Evolutionary conservation across 2,113 vertebrate species (phyloP), one percentile per base, ranked within the genome.

Genomic region (Empidonax alnorum): DNA sequence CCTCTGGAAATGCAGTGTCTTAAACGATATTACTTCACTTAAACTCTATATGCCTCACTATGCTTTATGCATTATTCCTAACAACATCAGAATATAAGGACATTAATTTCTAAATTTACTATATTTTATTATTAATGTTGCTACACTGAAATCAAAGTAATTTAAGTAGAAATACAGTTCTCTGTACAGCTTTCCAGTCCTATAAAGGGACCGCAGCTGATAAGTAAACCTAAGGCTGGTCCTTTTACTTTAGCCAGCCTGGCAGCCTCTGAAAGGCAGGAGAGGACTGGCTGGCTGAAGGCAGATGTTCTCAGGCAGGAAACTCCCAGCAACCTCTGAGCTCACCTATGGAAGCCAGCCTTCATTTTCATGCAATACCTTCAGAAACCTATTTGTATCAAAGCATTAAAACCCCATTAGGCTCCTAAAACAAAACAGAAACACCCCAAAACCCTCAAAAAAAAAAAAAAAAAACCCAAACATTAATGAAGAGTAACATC

Each of bases 31-130:
- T 95, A 94, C 85, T 73, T 95, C 65, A 65, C 37, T 63, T 81
- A 85, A 96, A 95, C 71, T 83, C 91, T 93, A 63, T 37, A 87
- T 88, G 93, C 78, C 42, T 86, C 71, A 72, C 55, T 63, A 42
- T 59, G 79, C 52, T 94, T 97, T 88, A 95, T 83, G 83, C 49
- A 91, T 96, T 97, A 96, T 94, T 96, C 84, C 88, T 92, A 93
- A 74, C 83, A 94, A 81, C 62, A 90, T 62, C 62, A 66, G 77
- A 89, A 92, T 84, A 62, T 77, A 92, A 94, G 50, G 47, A 90
- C 79, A 30, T 79, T 95, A 90, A 93, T 84, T 91, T 71, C 91
- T 61, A 91, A 95, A 94, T 95, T 92, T 87, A 67, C 46, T 80
- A 69, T 81, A 78, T 52, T 97, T 85, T 94, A 95, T 94, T 96